Conservation (phyloP, 1,140 invertebrate species). For the Bombus terrestris region DNA sequence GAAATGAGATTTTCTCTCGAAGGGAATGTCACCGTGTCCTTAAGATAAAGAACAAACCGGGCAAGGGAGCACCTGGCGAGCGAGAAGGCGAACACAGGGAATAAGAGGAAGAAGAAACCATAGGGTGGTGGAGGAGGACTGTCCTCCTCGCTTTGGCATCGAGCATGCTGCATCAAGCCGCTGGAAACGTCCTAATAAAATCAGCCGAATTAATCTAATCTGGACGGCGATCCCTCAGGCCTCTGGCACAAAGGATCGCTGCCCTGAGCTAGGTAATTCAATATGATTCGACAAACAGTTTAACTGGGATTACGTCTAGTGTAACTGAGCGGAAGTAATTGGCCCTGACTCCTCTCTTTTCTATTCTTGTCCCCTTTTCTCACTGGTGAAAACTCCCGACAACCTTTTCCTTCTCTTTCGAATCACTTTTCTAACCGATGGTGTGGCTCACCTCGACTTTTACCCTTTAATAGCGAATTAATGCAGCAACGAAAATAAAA, state of each 20-base stretch:
- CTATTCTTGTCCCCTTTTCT: not conserved
- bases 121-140: not conserved
- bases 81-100: not conserved
- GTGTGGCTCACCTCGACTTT: not conserved
- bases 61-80: conserved; percentile 50
- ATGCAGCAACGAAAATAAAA: not conserved
- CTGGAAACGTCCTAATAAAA: conserved; percentile 75
- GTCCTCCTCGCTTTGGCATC: not conserved
- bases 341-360: conserved; percentile 48
- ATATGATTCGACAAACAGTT: conserved; percentile 79
- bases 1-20: conserved; percentile 60
- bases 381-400: not conserved
- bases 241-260: conserved; percentile 70
- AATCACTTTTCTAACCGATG: not conserved
- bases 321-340: conserved; percentile 77
- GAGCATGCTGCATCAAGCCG: conserved; percentile 34
- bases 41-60: conserved; percentile 55
- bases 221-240: conserved; percentile 67
- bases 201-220: conserved; percentile 77
- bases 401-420: conserved; percentile 29
- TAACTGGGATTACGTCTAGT: conserved; percentile 75
- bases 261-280: conserved; percentile 74
- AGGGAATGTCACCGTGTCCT: conserved; percentile 59
- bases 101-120: conserved; percentile 33
- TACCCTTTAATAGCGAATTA: not conserved